Evolutionary conservation across 2,797 vertebrate species (phyloP), one percentile per base, ranked within the genome.

Genomic region (Distichodus sexfasciatus): DNA sequence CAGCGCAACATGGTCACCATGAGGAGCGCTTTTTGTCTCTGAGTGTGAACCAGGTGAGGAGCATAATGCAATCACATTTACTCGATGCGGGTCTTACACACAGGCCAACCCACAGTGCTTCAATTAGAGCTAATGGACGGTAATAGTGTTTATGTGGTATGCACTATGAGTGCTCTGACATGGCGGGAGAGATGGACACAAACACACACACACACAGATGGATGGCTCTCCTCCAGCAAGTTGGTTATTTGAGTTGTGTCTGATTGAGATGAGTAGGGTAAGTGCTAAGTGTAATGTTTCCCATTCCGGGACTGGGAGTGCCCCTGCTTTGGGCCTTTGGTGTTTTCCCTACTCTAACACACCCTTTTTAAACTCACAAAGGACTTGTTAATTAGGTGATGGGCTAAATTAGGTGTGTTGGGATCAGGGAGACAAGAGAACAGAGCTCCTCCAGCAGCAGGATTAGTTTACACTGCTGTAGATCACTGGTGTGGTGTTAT

Each of bases 41-140:
- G 58, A 70, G 67, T 61, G 58, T 10, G 31, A 28, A 75, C 21
- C 66, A 55, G 58, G 65, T 53, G 46, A 50, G 58, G 63, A 53
- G 50, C 63, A 70, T 77, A 66, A 77, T 55, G 65, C 9, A 17
- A 70, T 53, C 50, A 66, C 75, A 62, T 72, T 79, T 80, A 70
- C 75, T 67, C 60, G 26, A 58, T 35, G 0, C 35, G 54, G 69
- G 44, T 66, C 54, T 69, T 74, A 55, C 51, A 66, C 31, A 35
- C 69, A 47, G 71, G 60, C 61, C 55, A 71, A 46, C 61, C 63
- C 68, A 63, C 44, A 51, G 69, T 65, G 47, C 69, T 75, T 41
- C 75, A 77, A 75, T 77, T 70, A 77, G 69, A 66, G 69, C 48
- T 80, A 80, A 80, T 80, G 75, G 78, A 72, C 78, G 77, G 75